These are phyloP conservation scores for Euthynnus affinis DNA, from an alignment of 2,797 vertebrate genomes.

Conservation along the genomic window DNA sequence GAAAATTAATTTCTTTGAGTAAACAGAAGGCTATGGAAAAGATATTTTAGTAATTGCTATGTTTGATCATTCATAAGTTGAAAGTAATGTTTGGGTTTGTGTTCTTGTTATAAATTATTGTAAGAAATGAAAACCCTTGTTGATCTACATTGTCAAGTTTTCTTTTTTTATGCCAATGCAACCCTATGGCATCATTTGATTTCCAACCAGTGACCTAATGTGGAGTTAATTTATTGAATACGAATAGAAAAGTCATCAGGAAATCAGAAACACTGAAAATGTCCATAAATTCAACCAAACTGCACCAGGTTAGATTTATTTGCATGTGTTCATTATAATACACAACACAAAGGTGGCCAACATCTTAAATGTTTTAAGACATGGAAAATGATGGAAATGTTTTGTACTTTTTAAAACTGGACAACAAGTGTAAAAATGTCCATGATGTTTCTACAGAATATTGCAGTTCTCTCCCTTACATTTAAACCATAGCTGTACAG, in stretches of 20 bases:
- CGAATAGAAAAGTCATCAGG: not conserved
- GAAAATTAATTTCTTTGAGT: not conserved
- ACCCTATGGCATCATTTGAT: not conserved
- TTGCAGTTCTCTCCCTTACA: not conserved
- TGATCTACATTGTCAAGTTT: not conserved
- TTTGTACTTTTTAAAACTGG: not conserved
- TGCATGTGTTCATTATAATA: not conserved
- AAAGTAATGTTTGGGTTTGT: not conserved
- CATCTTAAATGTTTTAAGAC: not conserved
- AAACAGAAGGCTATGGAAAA: not conserved
- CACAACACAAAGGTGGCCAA: not conserved
- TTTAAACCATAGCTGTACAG: not conserved
- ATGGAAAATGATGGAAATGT: not conserved
- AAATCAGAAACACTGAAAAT: not conserved
- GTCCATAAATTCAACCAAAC: not conserved
- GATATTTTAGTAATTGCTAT: not conserved
- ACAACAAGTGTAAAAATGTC: not conserved
- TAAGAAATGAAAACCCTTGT: not conserved
- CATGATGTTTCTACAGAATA: not conserved
- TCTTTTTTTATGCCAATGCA: conserved; percentile 2
- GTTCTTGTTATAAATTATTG: not conserved
- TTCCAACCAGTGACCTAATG: conserved; percentile 17
- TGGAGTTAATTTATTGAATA: conserved; percentile 4
- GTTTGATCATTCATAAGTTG: not conserved
- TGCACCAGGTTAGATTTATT: not conserved